Percentiles rank a stretch among this genome's conserved stretches.
phyloP scores from a whole-genome alignment of 2,113 vertebrate species.

The Cyprinodon variegatus region DNA sequence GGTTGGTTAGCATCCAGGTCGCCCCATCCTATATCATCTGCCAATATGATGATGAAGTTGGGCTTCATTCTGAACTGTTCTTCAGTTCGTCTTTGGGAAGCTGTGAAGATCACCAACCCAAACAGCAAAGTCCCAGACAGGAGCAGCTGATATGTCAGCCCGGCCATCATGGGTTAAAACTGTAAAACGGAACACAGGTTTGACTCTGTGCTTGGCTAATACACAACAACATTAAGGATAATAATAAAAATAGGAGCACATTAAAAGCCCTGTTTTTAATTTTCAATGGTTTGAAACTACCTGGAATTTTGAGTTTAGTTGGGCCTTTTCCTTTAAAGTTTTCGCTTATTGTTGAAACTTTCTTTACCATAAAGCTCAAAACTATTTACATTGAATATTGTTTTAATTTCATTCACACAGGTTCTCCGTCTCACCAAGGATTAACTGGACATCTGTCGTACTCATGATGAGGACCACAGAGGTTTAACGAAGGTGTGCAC shows the following conservation, averaged over 20 bases:
- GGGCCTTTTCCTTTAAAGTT: no score
- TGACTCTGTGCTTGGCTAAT: background rate
- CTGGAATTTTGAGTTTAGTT: no score
- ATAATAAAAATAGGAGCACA: background rate
- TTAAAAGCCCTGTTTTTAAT: no score
- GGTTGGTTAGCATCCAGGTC: slow-evolving; percentile 89
- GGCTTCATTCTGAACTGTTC: slow-evolving; percentile 60
- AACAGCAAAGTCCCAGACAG: slow-evolving; percentile 60
- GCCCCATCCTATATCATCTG: slow-evolving; percentile 96
- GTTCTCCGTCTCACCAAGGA: no score
- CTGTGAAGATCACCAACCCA: slow-evolving; percentile 68
- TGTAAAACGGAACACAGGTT: slow-evolving; percentile 12
- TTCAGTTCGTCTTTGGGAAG: slow-evolving; percentile 17
- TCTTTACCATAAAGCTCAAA: no score
- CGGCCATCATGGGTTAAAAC: slow-evolving; percentile 73
- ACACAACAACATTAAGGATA: background rate
- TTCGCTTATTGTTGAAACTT: no score
- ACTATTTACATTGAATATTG: no score
- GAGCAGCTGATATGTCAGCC: slow-evolving; percentile 26
- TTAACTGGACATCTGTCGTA: no score
- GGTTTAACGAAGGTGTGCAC: no score
- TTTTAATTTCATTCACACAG: no score
- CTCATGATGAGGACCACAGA: no score
- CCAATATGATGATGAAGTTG: slow-evolving; percentile 92
- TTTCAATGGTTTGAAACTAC: no score